Evolutionary conservation across 2,888 invertebrate species (phyloP).

Genomic region (Lithodes maja): DNA sequence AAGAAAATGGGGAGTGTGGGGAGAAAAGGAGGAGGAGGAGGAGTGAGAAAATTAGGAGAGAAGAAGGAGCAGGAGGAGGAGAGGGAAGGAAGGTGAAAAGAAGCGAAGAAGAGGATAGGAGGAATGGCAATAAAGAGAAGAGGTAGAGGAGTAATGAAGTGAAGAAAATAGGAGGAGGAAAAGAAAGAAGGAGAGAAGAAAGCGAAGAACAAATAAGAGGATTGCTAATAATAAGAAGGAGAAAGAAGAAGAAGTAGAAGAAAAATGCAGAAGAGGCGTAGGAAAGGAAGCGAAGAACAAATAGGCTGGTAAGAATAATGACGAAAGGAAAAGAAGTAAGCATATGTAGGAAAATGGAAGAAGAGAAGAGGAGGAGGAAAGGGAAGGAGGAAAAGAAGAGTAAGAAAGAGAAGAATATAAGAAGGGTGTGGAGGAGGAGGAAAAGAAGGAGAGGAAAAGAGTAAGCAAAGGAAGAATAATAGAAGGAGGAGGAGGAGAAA

Average conservation of each 20-base stretch:
- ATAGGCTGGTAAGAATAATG: neutral
- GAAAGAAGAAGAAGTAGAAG: neutral
- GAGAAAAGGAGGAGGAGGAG: neutral
- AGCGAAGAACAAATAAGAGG: neutral
- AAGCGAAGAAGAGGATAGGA: neutral
- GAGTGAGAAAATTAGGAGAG: neutral
- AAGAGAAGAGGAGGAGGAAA: neutral
- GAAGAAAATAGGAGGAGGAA: neutral
- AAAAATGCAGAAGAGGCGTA: neutral
- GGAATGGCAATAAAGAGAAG: neutral
- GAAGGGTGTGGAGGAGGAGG: neutral
- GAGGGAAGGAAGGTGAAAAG: neutral
- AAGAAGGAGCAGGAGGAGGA: neutral
- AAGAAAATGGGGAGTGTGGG: neutral
- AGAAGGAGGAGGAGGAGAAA: neutral
- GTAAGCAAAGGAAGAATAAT: neutral
- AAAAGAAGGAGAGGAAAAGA: neutral
- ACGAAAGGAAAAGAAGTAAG: neutral
- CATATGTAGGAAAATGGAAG: neutral
- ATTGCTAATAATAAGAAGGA: neutral
- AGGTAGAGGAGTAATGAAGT: neutral
- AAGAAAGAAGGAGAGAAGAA: neutral
- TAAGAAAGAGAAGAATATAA: neutral
- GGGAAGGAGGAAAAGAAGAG: neutral
- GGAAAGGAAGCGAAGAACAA: neutral